These are phyloP conservation scores for Pipistrellus pygmaeus DNA, from an alignment of 2,797 vertebrate genomes.

Conservation along the genomic window DNA sequence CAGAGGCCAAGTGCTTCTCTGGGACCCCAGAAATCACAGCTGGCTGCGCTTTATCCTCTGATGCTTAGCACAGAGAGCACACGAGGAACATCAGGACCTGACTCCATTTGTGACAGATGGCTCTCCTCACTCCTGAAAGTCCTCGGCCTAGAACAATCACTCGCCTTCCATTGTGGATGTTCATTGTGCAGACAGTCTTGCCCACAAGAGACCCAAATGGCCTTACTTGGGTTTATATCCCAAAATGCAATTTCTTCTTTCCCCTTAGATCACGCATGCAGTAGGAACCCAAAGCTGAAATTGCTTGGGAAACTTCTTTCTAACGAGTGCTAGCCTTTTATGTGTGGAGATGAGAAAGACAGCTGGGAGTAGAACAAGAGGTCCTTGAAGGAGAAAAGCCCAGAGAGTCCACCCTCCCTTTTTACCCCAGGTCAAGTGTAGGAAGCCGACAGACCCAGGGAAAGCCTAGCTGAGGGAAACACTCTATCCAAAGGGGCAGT, in stretches of 20 bases:
- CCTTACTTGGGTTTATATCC: not conserved
- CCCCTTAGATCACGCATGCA: not conserved
- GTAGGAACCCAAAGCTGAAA: not conserved
- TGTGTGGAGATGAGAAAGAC: not conserved
- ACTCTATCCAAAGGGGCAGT: not conserved
- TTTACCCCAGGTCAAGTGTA: not conserved
- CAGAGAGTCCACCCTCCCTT: not conserved
- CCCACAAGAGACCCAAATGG: not conserved
- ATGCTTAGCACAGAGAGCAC: not conserved
- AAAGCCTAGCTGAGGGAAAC: not conserved
- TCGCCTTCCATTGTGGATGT: not conserved
- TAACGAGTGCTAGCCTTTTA: not conserved
- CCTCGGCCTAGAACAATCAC: not conserved
- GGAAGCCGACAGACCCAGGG: not conserved
- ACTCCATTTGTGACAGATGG: not conserved
- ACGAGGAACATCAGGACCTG: not conserved
- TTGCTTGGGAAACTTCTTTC: not conserved
- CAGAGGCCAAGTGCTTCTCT: not conserved
- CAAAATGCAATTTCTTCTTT: not conserved
- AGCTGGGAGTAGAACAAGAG: not conserved
- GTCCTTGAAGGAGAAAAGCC: not conserved
- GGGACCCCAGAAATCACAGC: not conserved
- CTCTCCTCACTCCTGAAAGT: not conserved
- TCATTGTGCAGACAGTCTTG: not conserved
- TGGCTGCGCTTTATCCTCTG: not conserved